These are phyloP conservation scores for Temnothorax unifasciatus DNA, from an alignment of 2,888 invertebrate genomes.

Conservation along the genomic window DNA sequence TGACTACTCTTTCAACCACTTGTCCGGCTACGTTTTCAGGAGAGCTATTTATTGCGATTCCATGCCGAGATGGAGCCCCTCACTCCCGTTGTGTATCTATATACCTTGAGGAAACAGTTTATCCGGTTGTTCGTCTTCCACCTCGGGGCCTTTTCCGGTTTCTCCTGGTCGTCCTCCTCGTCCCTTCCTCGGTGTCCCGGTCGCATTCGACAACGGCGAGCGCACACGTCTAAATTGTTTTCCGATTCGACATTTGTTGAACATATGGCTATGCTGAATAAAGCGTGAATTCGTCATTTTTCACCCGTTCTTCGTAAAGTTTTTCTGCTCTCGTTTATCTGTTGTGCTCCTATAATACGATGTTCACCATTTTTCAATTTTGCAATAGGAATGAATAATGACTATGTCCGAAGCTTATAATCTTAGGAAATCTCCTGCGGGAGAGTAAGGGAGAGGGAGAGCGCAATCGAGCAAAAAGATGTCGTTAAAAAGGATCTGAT, in stretches of 20 bases:
- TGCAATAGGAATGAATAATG: background rate
- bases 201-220: constrained; percentile 41
- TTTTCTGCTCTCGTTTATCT: constrained; percentile 30
- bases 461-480: background rate
- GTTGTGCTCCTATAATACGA: constrained; percentile 18
- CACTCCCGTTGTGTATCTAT: constrained; percentile 59
- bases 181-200: constrained; percentile 54
- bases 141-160: constrained; percentile 57
- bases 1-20: constrained; percentile 64
- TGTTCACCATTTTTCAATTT: constrained; percentile 13
- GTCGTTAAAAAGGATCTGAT: background rate
- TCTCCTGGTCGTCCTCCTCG: constrained; percentile 52
- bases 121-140: constrained; percentile 61
- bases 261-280: constrained; percentile 62
- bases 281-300: constrained; percentile 54
- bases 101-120: constrained; percentile 64
- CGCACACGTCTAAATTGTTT: constrained; percentile 77
- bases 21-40: constrained; percentile 64
- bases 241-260: constrained; percentile 75
- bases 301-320: constrained; percentile 33
- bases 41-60: constrained; percentile 78
- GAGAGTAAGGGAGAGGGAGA: no score
- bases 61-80: constrained; percentile 66
- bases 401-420: background rate
- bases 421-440: background rate